Base-by-base conservation (phyloP, 2,113 vertebrate genomes). In the Triplophysa rosa region DNA sequence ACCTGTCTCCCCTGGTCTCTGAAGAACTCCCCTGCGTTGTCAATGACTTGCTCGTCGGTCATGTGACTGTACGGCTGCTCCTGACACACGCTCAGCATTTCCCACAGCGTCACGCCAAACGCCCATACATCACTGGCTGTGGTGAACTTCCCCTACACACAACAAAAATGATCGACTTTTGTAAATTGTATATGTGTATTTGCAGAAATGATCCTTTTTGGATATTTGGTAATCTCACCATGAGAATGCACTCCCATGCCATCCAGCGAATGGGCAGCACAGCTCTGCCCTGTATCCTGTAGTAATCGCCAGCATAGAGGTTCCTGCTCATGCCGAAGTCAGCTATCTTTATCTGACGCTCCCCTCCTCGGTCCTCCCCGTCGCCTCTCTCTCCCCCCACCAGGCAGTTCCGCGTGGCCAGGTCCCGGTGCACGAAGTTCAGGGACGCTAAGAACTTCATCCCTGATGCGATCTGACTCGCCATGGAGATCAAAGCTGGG, bases 221-320 rank as follows among this genome's bases (percentile, higher is more conserved):
- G 33, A 37, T 37, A 37, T 37, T 37, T 37, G 33, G 33, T 37
- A 6, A 37, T 24, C 91, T 93, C 79, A 97, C 95, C 96, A 97
- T 96, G 26, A 98, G 95, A 81, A 98, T 97, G 80, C 96, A 96
- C 87, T 98, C 96, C 95, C 96, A 98, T 76, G 96, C 96, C 96
- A 98, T 97, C 96, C 96, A 98, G 69, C 96, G 95, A 59, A 98
- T 98, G 0, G 96, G 96, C 82, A 98, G 94, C 90, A 97, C 96
- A 0, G 96, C 96, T 5, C 96, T 87, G 75, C 96, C 96, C 86
- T 96, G 95, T 84, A 98, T 95, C 5, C 96, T 93, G 86, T 97
- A 98, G 83, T 97, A 98, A 70, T 97, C 95, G 14, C 94, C 95
- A 0, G 95, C 91, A 0, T 98, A 98, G 74, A 97, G 88, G 81